Conservation (phyloP, 1,140 invertebrate genomes). For the Andrena cerasifolii region DNA sequence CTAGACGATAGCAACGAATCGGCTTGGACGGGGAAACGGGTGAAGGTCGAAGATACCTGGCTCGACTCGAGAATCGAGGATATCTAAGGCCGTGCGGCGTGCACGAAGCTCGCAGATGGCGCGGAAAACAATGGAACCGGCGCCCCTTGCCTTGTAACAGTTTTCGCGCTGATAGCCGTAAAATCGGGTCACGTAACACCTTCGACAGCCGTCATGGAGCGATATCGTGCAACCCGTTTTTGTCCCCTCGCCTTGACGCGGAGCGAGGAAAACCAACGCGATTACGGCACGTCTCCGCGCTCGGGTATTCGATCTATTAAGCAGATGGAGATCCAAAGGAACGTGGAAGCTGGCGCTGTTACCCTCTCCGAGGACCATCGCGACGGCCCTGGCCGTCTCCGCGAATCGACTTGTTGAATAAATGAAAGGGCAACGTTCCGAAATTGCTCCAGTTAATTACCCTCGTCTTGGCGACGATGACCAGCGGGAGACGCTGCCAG, state of each 20-base stretch:
- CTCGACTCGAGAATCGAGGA: conserved; percentile 1
- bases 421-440: conserved; percentile 28
- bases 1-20: too few relatives aligned
- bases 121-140: not conserved
- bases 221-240: not conserved
- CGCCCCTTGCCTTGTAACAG: conserved; percentile 11
- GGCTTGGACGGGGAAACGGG: not conserved
- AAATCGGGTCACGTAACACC: conserved; percentile 5
- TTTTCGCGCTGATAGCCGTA: conserved; percentile 4
- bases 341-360: conserved; percentile 11
- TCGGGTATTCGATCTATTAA: not conserved
- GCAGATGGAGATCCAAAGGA: conserved; percentile 12
- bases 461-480: not conserved
- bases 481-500: too few relatives aligned
- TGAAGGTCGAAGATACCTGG: not conserved
- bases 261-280: not conserved
- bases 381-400: not conserved
- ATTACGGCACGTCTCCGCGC: not conserved
- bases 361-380: not conserved
- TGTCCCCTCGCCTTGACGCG: not conserved
- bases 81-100: not conserved
- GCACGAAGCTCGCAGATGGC: not conserved
- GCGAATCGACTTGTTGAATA: not conserved
- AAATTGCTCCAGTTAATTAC: conserved; percentile 39
- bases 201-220: not conserved